phyloP scores from a whole-genome alignment of 2,113 vertebrate genomes.

The Narcine bancroftii region DNA sequence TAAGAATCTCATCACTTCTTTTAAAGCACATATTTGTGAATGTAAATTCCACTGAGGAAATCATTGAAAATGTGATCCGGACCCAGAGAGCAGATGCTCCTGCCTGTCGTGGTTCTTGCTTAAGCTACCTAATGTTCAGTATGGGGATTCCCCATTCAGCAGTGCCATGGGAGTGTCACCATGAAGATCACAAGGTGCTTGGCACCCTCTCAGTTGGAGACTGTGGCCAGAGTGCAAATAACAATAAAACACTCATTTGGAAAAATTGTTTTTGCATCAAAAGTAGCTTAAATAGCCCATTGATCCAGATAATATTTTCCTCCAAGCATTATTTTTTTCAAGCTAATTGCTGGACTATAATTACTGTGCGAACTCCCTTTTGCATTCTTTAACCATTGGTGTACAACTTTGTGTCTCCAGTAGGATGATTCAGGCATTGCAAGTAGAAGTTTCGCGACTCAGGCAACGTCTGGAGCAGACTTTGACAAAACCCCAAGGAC shows the following conservation, averaged over 20 bases:
- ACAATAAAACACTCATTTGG: neutral
- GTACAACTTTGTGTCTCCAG: slow-evolving; percentile 47
- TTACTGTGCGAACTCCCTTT: neutral
- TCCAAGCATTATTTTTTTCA: neutral
- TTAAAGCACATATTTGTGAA: too few species aligned
- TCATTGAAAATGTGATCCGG: neutral
- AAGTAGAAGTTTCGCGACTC: slow-evolving; percentile 63
- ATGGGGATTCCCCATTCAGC: neutral
- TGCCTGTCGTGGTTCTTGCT: neutral
- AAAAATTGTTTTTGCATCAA: neutral
- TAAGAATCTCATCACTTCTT: neutral
- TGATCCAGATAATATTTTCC: neutral
- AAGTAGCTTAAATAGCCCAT: neutral
- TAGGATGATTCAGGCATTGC: slow-evolving; percentile 62
- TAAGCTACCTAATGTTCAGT: neutral
- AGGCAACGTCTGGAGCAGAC: slow-evolving; percentile 57
- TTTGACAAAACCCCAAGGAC: slow-evolving; percentile 43
- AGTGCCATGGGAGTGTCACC: too few species aligned
- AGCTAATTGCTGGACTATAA: neutral
- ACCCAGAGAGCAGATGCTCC: neutral
- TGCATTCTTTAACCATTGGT: neutral
- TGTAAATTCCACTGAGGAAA: neutral
- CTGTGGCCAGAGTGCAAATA: too few species aligned
- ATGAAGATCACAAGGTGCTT: too few species aligned
- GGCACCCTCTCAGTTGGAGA: too few species aligned